Conservation (phyloP, 2,113 vertebrate genomes). For the Paedocypris sp. region DNA sequence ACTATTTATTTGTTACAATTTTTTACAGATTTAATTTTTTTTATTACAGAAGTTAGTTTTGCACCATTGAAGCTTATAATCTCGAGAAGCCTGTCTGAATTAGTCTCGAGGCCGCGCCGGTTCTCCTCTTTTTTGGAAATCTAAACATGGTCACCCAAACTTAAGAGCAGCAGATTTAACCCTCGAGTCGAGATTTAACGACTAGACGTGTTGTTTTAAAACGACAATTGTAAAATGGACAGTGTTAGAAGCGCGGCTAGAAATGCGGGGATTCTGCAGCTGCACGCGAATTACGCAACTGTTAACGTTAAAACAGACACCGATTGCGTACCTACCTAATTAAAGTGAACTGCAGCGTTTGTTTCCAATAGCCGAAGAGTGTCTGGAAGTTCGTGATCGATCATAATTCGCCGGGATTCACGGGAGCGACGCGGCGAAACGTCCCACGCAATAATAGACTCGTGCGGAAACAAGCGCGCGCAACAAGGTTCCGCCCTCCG, state of each 20-base stretch:
- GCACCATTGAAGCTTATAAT: too few relatives aligned
- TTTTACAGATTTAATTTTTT: too few relatives aligned
- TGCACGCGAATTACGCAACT: background rate
- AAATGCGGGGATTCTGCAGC: background rate
- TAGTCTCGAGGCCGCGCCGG: too few relatives aligned
- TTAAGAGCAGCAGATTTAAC: background rate
- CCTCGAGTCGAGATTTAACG: background rate
- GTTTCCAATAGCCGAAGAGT: background rate
- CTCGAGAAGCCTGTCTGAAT: too few relatives aligned
- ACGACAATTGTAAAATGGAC: too few relatives aligned
- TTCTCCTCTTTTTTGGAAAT: too few relatives aligned
- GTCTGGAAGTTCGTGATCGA: background rate
- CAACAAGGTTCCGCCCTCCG: background rate
- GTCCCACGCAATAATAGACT: slow-evolving; percentile 24
- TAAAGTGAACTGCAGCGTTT: background rate
- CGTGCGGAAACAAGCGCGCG: slow-evolving; percentile 9
- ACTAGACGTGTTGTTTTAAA: background rate
- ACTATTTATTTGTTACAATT: too few relatives aligned
- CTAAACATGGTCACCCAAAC: too few relatives aligned
- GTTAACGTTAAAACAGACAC: background rate
- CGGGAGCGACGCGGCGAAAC: background rate
- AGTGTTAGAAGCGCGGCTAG: too few relatives aligned
- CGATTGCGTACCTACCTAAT: slow-evolving; percentile 2
- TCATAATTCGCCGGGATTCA: slow-evolving; percentile 10
- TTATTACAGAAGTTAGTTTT: background rate